Evolutionary conservation across 2,113 vertebrate genomes (phyloP), one percentile per base, ranked within the genome.

Genomic region (Mugil cephalus): DNA sequence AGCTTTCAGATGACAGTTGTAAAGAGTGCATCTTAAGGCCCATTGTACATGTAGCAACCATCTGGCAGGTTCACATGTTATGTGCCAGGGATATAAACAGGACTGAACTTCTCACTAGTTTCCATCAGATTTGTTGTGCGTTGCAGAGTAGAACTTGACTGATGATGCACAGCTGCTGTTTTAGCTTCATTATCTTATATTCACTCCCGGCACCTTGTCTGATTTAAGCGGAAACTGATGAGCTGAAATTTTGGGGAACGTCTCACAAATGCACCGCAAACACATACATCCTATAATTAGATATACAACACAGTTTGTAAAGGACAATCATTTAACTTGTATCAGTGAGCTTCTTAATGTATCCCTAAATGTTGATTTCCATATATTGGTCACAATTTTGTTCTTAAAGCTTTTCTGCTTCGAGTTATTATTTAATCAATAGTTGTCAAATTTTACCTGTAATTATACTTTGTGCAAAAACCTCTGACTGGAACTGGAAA

Each of bases 21-120:
- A 4, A 18, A 51, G 14, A 52, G 10, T 43, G 17, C 18, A 52
- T 61, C 21, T 51, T 21, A 39, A 59, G 11, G 54, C 34, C n/a
- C 35, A 61, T 45, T 17, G 1, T 54, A 24, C 59, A 24, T 48
- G 30, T 50, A 30, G 15, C 8, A 21, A 21, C 12, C 18, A 69
- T 47, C 14, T 51, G 10, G 43, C 2, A 34, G 59, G 35, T 74
- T 69, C 10, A 46, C n/a, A n/a, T 47, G 18, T 39, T 46, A 45
- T 30, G 50, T 62, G 14, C 18, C 3, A 14, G 30, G 14, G 35
- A 48, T 52, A 8, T 53, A 45, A 69, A 60, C n/a, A 75, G 24
- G 19, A 62, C 46, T 65, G 18, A 11, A 17, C 21, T 34, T 34
- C 55, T 52, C 17, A 48, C 55, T 12, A 40, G 21, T 42, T 55